Base-by-base conservation (phyloP, 2,888 invertebrate species). In the Sceliomorpha sp. region DNA sequence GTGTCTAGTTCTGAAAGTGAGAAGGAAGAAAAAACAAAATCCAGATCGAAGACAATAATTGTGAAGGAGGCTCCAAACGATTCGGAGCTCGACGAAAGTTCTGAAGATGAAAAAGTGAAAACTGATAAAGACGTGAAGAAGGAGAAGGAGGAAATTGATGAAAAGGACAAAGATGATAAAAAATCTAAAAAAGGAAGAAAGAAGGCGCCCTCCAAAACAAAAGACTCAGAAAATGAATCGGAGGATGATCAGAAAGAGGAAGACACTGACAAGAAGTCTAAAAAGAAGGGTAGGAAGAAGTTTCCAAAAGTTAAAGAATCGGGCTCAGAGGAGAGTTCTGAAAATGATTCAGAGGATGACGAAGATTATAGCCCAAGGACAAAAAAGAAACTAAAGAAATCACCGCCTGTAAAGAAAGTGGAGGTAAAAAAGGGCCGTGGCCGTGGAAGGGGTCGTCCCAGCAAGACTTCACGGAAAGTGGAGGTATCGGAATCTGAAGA, bases 1-100 rank as follows among this genome's bases (percentile, higher is more conserved):
- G 79, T 74, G 1, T 79, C 75, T 42, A 76, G 75, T 39, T 79
- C 80, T 0, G 83, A 78, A 3, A 79, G 72, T 14, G 78, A 81
- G 10, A 69, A 79, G 1, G 72, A 76, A 1, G 73, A 79, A n/a
- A 69, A 75, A 10, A 10, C 44, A 3, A 79, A 77, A 17, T 70
- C 81, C 6, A 77, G 78, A 39, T 64, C 77, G 9, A 88, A 85
- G 53, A 88, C 87, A 4, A 71, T 77, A 42, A 87, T 88, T 47
- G 76, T 87, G 0, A 85, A 85, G 66, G 85, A 82, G 10, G 70
- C 80, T 34, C 78, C 86, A 24, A 84, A 82, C 42, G 84, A 84
- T 31, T 85, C 84, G 1, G 87, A 87, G 74, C 55, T 87, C 1
- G 87, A 88, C n/a, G 82, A 79, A 45, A 75, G 78, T 31, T 82